Conservation (phyloP, 2,888 invertebrate species). For the Desoria tigrina region DNA sequence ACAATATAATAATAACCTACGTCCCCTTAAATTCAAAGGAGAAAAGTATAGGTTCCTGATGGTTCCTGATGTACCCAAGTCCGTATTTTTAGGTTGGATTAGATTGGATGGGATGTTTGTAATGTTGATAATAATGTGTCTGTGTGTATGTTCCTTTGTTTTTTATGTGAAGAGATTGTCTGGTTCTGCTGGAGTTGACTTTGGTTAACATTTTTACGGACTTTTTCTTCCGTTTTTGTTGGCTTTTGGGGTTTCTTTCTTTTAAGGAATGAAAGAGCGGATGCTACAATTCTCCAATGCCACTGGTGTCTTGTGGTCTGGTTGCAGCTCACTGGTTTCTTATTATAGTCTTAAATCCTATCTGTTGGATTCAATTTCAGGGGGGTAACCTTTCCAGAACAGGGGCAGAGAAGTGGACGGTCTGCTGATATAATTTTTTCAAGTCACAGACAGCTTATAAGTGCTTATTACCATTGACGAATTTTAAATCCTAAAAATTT, state of each 20-base stretch:
- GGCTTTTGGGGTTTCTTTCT: neutral
- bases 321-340: constrained; percentile 9
- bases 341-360: constrained; percentile 7
- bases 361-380: constrained; percentile 1
- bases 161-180: neutral
- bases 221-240: neutral
- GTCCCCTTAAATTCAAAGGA: too few relatives aligned
- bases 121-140: constrained; percentile 17
- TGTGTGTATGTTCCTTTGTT: constrained; percentile 5
- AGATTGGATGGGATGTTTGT: constrained; percentile 19
- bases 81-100: constrained; percentile 5
- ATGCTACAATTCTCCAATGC: neutral
- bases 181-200: constrained; percentile 15
- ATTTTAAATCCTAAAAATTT: too few relatives aligned
- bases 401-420: too few relatives aligned
- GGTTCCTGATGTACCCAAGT: too few relatives aligned
- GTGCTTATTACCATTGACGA: too few relatives aligned
- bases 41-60: too few relatives aligned
- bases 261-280: constrained; percentile 1
- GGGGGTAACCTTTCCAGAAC: too few relatives aligned
- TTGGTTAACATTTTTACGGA: constrained; percentile 16
- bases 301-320: neutral
- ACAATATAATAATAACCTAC: too few relatives aligned
- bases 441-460: too few relatives aligned
- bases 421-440: too few relatives aligned